These are phyloP conservation scores for Micromussa lordhowensis DNA, from an alignment of 92 coral and sea anemone genomes.

Conservation along the genomic window DNA sequence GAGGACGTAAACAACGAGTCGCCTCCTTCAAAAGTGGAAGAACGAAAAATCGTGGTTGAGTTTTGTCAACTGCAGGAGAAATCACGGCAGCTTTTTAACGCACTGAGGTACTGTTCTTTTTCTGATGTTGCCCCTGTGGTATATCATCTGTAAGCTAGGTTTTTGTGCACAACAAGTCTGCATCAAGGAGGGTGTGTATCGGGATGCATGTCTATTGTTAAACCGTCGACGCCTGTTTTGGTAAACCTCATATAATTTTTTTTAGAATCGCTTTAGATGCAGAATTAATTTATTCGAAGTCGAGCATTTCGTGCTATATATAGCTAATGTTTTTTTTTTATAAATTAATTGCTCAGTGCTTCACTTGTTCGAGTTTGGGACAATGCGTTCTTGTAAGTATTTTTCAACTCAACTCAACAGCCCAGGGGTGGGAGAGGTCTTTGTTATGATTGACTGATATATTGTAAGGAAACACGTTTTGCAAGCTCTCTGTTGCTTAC, in stretches of 20 bases:
- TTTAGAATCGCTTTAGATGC: neutral
- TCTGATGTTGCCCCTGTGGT: neutral
- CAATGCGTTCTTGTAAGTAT: neutral
- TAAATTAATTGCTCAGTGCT: neutral
- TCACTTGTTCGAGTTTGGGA: slow-evolving; percentile 15
- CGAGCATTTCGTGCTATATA: neutral
- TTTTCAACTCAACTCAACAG: neutral
- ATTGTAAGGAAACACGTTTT: neutral
- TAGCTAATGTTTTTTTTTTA: neutral
- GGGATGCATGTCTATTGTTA: no score
- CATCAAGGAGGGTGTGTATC: slow-evolving; percentile 5
- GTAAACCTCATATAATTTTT: neutral
- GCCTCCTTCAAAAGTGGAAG: slow-evolving; percentile 60
- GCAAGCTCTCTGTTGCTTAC: neutral
- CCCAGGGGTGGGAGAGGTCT: neutral
- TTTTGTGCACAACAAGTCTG: neutral
- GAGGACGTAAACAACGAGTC: slow-evolving; percentile 71
- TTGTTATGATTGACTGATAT: neutral
- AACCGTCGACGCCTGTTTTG: no score
- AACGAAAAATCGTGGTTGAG: slow-evolving; percentile 85
- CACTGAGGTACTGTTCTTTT: slow-evolving; percentile 73
- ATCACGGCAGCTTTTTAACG: slow-evolving; percentile 85
- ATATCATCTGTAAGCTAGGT: neutral
- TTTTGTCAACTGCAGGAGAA: slow-evolving; percentile 93
- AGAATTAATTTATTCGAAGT: neutral